phyloP scores from a whole-genome alignment of 2,888 invertebrate species.

The Ariolimax columbianus region DNA sequence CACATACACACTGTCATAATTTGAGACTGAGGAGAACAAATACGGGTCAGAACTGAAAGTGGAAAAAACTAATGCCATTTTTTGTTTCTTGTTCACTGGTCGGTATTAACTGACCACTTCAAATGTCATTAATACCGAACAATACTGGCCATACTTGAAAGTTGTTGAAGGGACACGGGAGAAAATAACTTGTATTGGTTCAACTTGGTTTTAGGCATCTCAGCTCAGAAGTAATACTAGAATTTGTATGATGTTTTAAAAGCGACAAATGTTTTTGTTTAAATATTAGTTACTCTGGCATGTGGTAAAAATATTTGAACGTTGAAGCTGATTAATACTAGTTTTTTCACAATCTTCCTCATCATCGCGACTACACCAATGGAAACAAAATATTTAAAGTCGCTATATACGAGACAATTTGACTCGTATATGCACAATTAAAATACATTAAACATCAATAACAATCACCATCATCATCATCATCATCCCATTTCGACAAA shows the following conservation, averaged over 20 bases:
- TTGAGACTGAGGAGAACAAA: not conserved
- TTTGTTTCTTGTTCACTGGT: not conserved
- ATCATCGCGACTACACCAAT: not conserved
- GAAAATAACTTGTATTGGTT: constrained; percentile 26
- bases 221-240: not conserved
- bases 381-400: not conserved
- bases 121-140: constrained; percentile 32
- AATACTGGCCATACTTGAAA: constrained; percentile 19
- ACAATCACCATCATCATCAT: too few relatives aligned
- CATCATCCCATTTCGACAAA: too few relatives aligned
- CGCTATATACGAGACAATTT: too few relatives aligned
- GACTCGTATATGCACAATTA: too few relatives aligned
- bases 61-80: not conserved
- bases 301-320: too few relatives aligned
- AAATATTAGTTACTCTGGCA: too few relatives aligned
- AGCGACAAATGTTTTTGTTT: not conserved
- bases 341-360: too few relatives aligned
- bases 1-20: not conserved
- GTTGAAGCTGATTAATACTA: too few relatives aligned
- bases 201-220: not conserved
- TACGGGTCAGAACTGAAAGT: not conserved
- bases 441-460: too few relatives aligned
- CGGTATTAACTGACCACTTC: constrained; percentile 26
- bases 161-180: not conserved
- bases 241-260: not conserved